Base-by-base conservation (phyloP, 2,888 invertebrate species). In the Parelbella ahira region DNA sequence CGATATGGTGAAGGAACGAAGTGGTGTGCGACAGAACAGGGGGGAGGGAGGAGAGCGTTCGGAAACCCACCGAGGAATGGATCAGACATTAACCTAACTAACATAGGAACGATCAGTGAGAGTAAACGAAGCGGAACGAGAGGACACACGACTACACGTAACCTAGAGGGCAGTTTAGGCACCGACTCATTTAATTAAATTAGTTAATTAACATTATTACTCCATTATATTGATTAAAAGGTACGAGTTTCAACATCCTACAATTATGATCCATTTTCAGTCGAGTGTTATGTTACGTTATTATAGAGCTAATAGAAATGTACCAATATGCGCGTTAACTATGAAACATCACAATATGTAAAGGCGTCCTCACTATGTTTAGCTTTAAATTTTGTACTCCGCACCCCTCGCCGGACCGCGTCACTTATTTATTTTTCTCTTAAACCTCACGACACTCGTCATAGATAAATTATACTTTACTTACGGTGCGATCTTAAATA, bases 401-500 rank as follows among this genome's bases (percentile, higher is more conserved):
- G 76, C 82, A 79, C 83, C 82, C 75, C 69, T 73, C 83, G 78
- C 69, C 74, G 72, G 65, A 68, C 78, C 79, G 70, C 70, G 63
- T 70, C 73, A 64, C 81, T 78, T 80, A 81, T 70, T 68, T 65
- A 76, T 71, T 72, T 73, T 76, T 29, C 7, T 18, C 78, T 79
- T 79, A 76, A 60, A 71, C 71, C 69, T 79, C 81, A 78, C 71
- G 66, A 62, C 77, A 78, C 70, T 68, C 73, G 62, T 73, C 81
- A 74, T 82, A 82, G 78, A 81, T 86, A 84, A 83, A 84, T 84
- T 83, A 86, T 84, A 82, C 64, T 74, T 80, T 74, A 80, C 84
- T 87, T 84, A 87, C 65, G 84, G 86, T 83, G 80, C 86, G 82
- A 86, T 84, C 86, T 87, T 86, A 86, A 79, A 82, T 86, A 86